A percentile compares a stretch with the other conserved stretches of the same genome.
These are phyloP conservation scores for Agrilus cyanescens DNA, from an alignment of 2,888 invertebrate species.

Conservation along the genomic window DNA sequence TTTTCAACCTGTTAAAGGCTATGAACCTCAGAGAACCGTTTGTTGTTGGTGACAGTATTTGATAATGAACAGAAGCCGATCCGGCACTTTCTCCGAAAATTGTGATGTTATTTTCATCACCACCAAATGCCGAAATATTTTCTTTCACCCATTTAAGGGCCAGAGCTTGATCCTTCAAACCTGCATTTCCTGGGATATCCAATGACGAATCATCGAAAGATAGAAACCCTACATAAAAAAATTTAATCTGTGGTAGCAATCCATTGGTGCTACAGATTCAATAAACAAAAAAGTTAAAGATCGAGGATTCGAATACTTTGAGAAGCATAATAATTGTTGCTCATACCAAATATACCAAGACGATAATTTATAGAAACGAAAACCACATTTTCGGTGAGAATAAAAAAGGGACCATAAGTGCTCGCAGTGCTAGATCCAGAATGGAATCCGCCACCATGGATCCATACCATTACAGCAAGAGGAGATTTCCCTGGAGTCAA, in stretches of 20 bases:
- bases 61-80: slow-evolving; percentile 33
- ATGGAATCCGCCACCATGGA: slow-evolving; percentile 40
- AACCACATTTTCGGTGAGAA: slow-evolving; percentile 37
- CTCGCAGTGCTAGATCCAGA: slow-evolving; percentile 31
- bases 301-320: neutral
- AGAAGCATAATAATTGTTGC: neutral
- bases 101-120: slow-evolving; percentile 35
- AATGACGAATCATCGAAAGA: slow-evolving; percentile 30
- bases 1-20: slow-evolving; percentile 14
- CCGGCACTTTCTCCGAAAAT: slow-evolving; percentile 39
- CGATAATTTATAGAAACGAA: slow-evolving; percentile 39
- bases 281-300: neutral
- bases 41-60: slow-evolving; percentile 35
- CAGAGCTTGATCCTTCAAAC: slow-evolving; percentile 36
- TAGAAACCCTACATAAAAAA: slow-evolving; percentile 28
- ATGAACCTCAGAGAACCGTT: slow-evolving; percentile 13
- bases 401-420: slow-evolving; percentile 34
- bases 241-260: no score
- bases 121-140: slow-evolving; percentile 36
- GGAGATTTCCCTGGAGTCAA: no score
- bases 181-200: slow-evolving; percentile 37
- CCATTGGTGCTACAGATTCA: neutral
- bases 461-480: slow-evolving; percentile 36
- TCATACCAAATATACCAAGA: slow-evolving; percentile 31
- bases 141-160: slow-evolving; percentile 36